Base-by-base conservation (phyloP, 2,888 invertebrate genomes). In the Crematogaster levior region DNA sequence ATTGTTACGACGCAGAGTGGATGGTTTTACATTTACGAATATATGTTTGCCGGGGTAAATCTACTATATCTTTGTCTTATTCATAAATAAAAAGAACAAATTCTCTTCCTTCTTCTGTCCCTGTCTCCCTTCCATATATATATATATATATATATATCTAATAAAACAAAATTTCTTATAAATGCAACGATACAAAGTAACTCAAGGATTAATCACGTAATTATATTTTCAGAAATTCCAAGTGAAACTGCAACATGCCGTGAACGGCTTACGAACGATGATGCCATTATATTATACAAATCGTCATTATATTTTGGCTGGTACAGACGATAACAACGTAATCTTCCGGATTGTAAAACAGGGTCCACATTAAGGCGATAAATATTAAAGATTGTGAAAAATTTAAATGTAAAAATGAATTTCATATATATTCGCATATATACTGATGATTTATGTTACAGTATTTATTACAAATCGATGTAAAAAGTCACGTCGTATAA, bases 1-100 rank as follows among this genome's bases (percentile, higher is more conserved):
- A 74, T 91, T 34, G 87, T 92, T 9, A 89, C 90, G 4, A 93
- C 93, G 5, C 88, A 91, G 46, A 86, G 89, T 21, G 92, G 91
- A 65, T 84, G 83, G 60, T 90, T 93, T 46, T 90, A 90, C 66
- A 73, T 93, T 65, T 92, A 93, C 65, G 91, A 93, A 81, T 93
- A 92, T 68, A 91, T 89, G 90, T 88, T 88, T 34, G 85, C 84
- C 3, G 91, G 87, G 85, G 92, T 6, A 66, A 53, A 65, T 18
- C 48, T 10, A 48, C 65, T 6, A 24, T 68, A 34, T 61, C 27
- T 30, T 46, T 66, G 18, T 66, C 0, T 34, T 53, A 18, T 70
- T 1, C 1, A 18, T 18, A 24, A 24, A 18, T 18, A 37, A 72
- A 34, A 34, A 9, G 4, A 56, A 53, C 0, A 53, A 63, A 43